phyloP scores from a whole-genome alignment of 2,113 vertebrate species.

The Leiothrix lutea region DNA sequence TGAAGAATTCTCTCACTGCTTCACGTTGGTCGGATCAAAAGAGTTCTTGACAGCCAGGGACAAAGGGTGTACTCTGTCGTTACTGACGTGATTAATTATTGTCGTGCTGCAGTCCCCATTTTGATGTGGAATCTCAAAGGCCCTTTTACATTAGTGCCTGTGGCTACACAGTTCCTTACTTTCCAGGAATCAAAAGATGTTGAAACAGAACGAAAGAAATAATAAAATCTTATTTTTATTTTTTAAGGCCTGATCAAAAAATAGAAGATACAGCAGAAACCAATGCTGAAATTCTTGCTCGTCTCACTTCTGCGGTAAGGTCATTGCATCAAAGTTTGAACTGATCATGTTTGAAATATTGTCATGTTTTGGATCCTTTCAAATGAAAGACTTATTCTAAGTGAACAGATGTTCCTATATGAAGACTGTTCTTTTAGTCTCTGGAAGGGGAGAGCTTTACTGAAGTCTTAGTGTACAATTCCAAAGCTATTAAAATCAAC shows the following conservation, averaged over 20 bases:
- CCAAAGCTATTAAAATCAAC: background rate
- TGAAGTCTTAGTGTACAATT: background rate
- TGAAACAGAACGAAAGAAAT: slow-evolving; percentile 37
- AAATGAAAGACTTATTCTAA: background rate
- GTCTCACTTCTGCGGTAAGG: slow-evolving; percentile 91
- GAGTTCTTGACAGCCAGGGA: slow-evolving; percentile 24
- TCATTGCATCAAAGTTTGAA: slow-evolving; percentile 3
- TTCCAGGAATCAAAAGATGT: slow-evolving; percentile 38
- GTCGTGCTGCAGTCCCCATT: background rate
- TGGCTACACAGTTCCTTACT: slow-evolving; percentile 5
- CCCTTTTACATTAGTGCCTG: slow-evolving; percentile 14
- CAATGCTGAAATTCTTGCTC: slow-evolving; percentile 90
- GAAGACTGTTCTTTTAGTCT: background rate
- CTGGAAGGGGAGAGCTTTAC: background rate
- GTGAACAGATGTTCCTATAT: background rate
- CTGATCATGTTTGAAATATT: slow-evolving; percentile 10
- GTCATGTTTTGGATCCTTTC: background rate
- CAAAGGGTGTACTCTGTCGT: background rate
- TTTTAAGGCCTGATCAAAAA: slow-evolving; percentile 86
- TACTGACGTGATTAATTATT: slow-evolving; percentile 43
- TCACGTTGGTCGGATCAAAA: background rate
- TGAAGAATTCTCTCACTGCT: background rate
- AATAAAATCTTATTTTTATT: slow-evolving; percentile 44
- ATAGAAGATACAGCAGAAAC: slow-evolving; percentile 85
- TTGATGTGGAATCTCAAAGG: slow-evolving; percentile 46